These are phyloP conservation scores for Megaceryle torquata DNA, from an alignment of 2,113 vertebrate species.

Conservation along the genomic window DNA sequence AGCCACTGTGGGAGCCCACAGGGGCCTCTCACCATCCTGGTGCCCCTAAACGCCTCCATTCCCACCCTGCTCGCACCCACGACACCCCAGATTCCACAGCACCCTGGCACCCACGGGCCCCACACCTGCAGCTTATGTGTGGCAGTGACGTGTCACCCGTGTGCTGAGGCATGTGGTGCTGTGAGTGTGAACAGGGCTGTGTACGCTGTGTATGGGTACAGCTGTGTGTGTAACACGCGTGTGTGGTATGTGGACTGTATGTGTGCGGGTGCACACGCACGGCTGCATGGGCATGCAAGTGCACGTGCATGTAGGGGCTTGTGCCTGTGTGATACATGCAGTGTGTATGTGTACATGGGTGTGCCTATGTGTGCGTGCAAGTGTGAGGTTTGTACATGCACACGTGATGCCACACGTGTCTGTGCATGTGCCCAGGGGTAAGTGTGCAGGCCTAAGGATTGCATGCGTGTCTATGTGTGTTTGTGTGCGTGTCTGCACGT, in stretches of 20 bases:
- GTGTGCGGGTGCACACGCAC: fast-evolving
- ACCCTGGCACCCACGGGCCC: no score
- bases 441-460: background rate
- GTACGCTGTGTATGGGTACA: fast-evolving
- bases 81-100: background rate
- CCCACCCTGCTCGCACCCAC: background rate
- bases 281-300: fast-evolving
- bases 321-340: no score
- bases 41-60: background rate
- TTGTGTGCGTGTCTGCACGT: background rate
- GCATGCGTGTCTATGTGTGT: no score
- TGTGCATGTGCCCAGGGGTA: no score
- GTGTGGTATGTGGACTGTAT: fast-evolving
- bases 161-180: background rate
- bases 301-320: fast-evolving
- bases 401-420: background rate
- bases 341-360: fast-evolving
- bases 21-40: no score
- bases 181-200: background rate
- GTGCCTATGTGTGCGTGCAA: fast-evolving
- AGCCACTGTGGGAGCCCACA: background rate
- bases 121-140: no score
- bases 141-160: background rate
- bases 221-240: background rate
- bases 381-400: background rate